Conservation (phyloP, 2,888 invertebrate genomes). For the Augochlorella aurata region DNA sequence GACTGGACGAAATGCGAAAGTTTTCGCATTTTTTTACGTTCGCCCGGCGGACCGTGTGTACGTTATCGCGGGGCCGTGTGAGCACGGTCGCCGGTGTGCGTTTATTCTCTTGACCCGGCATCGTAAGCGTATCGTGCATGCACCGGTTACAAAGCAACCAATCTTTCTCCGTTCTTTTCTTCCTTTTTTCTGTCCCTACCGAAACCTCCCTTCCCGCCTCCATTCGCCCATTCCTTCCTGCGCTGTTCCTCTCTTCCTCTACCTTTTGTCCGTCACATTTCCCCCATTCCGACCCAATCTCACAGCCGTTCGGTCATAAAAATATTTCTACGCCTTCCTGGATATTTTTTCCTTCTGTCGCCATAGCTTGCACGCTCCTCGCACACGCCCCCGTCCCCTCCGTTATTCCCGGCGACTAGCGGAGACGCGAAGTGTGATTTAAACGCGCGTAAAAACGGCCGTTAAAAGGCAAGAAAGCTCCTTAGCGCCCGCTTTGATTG, state of each 20-base stretch:
- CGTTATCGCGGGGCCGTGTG: constrained; percentile 40
- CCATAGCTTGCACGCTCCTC: constrained; percentile 56
- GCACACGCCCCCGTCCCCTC: neutral
- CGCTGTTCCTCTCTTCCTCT: neutral
- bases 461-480: constrained; percentile 81
- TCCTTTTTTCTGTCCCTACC: constrained; percentile 37
- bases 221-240: neutral
- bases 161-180: constrained; percentile 52
- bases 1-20: constrained; percentile 71
- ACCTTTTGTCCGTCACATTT: constrained; percentile 25
- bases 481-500: constrained; percentile 80
- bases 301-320: constrained; percentile 74
- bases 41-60: constrained; percentile 49
- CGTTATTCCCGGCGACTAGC: constrained; percentile 55
- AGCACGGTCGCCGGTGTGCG: constrained; percentile 25
- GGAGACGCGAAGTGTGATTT: constrained; percentile 77
- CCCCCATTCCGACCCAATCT: constrained; percentile 49
- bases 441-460: constrained; percentile 80
- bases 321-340: constrained; percentile 78
- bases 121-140: constrained; percentile 55
- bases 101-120: constrained; percentile 54
- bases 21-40: constrained; percentile 79
- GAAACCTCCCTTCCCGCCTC: neutral
- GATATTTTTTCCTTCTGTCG: constrained; percentile 55
- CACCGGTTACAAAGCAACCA: constrained; percentile 57